Evolutionary conservation across 2,113 vertebrate genomes (phyloP), one percentile per base, ranked within the genome.

Genomic region (Bufo gargarizans): DNA sequence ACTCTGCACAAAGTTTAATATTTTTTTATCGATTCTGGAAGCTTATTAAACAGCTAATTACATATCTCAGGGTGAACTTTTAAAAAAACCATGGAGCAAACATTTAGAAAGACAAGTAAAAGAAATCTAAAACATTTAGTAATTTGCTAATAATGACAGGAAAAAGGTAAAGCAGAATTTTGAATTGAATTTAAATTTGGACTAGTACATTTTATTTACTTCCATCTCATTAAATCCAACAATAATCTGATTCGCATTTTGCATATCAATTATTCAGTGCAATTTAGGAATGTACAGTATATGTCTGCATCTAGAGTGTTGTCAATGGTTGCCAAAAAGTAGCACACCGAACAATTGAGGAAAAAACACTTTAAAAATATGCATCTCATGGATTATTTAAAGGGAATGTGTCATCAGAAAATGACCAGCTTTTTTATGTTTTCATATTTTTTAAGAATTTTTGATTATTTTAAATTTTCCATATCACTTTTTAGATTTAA

Each of bases 21-120:
- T 84, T 84, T 89, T 81, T 89, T 88, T 47, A 84, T 83, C 47
- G 19, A 88, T 84, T 89, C 72, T 78, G 71, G 45, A 84, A 47
- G 59, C 82, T 84, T 84, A n/a, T 89, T 89, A 89, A 84, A 89
- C 69, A 84, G 82, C 81, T 89, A 84, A 89, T 84, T 77, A 84
- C 82, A 89, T 69, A 78, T 50, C 82, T 20, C 67, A 56, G 81
- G 72, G 82, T 84, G 61, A 89, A 84, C 71, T 89, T 84, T 69
- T 77, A 22, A 6, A 56, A 56, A 61, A 84, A 84, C 56, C 71
- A 67, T 53, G 67, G 77, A 88, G 45, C 63, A 88, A 88, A 84
- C 82, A 89, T 89, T 89, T 89, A 47, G 82, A 47, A 19, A 79
- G 69, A 84, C 17, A n/a, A 22, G 49, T 53, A 47, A 84, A 69